phyloP scores from a whole-genome alignment of 2,113 vertebrate species.

The Trichechus manatus region DNA sequence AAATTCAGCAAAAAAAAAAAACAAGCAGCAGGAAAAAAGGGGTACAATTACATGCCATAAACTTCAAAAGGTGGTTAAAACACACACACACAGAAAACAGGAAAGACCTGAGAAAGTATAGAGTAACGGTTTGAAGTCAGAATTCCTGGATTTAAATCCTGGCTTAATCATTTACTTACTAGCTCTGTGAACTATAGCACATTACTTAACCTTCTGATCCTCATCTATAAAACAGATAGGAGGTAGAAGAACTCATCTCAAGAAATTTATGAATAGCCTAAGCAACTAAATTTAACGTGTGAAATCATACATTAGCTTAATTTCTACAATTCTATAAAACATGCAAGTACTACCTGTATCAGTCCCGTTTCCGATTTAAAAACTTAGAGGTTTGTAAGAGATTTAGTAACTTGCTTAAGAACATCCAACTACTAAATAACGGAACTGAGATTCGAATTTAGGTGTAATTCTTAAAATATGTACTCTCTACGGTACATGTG shows the following conservation, averaged over 20 bases:
- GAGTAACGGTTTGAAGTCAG: neutral
- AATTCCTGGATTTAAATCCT: conserved; percentile 44
- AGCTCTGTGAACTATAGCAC: conserved; percentile 2
- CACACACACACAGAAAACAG: neutral
- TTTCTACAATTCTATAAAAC: neutral
- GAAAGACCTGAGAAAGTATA: neutral
- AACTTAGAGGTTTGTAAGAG: neutral
- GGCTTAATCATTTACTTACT: conserved; percentile 20
- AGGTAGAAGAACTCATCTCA: neutral
- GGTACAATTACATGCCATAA: neutral
- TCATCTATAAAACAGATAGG: neutral
- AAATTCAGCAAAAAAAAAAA: conserved; percentile 29
- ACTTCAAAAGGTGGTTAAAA: conserved; percentile 18
- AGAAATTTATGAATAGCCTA: conserved; percentile 13
- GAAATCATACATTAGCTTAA: conserved; percentile 48
- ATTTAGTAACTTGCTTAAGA: neutral
- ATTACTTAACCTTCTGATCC: neutral
- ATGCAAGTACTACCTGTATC: neutral
- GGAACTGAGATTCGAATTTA: neutral
- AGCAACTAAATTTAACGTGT: conserved; percentile 5
- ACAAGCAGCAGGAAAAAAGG: conserved; percentile 7
- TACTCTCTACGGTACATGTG: neutral
- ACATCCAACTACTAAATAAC: neutral
- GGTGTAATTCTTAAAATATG: neutral
- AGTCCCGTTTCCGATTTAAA: conserved; percentile 21